Base-by-base conservation (phyloP, 2,113 vertebrate genomes). In the Polypterus senegalus region DNA sequence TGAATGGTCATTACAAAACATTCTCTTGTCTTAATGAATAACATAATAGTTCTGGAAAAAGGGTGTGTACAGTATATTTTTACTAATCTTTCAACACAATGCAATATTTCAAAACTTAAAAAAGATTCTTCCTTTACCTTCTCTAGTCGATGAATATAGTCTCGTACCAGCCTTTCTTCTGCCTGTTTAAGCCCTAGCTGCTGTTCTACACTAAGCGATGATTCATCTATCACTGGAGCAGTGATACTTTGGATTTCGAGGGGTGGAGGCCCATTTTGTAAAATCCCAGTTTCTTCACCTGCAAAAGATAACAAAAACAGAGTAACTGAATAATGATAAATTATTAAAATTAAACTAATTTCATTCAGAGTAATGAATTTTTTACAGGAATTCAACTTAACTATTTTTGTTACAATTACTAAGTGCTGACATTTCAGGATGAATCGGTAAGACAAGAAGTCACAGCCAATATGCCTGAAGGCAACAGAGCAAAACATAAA, bases 161-260 rank as follows among this genome's bases (percentile, higher is more conserved):
- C 96, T 80, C 94, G 89, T 83, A 87, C 84, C 73, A 98, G 88
- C 51, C 94, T 88, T 72, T 97, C 96, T 82, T 98, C 96, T 2
- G 94, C 94, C 86, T 98, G 96, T 73, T 88, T 92, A 76, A 98
- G 90, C 62, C 96, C 96, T 69, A 98, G 84, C 72, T 94, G 91
- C 69, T 98, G 92, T 73, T 98, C 96, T 45, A 77, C 76, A 64
- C 89, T 91, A 66, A 97, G 75, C 48, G 75, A 72, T 9, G 78
- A 82, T 46, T 91, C 92, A 68, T 90, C 92, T 76, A 77, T 78
- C 48, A 73, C 60, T 67, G 76, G 67, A 57, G 76, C 65, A 56
- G 74, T 49, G 64, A 62, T 8, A 67, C 58, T 9, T 49, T 81
- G 79, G 62, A 57, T 73, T 72, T 86, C 86, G 67, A 77, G 79